These are phyloP conservation scores for Drosophila rubida DNA, from an alignment of 2,888 invertebrate genomes.

Conservation along the genomic window DNA sequence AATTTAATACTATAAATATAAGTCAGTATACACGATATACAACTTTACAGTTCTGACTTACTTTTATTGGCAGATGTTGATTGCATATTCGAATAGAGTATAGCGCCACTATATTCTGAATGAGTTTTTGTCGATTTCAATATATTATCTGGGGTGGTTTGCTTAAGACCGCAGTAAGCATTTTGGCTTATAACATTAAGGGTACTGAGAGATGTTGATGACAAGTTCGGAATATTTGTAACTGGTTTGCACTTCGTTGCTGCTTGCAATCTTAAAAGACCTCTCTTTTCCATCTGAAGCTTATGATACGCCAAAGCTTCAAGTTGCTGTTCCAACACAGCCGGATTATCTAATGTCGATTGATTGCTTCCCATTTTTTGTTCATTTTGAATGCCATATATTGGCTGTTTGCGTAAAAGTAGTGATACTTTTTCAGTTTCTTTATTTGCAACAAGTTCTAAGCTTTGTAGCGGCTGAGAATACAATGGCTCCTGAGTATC, in stretches of 20 bases:
- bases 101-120: conserved; percentile 1
- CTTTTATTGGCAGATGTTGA: conserved; percentile 22
- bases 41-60: conserved; percentile 12
- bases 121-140: conserved; percentile 2
- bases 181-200: conserved; percentile 4
- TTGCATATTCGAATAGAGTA: conserved; percentile 39
- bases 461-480: conserved; percentile 88
- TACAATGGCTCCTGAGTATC: conserved; percentile 90
- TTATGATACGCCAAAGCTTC: conserved; percentile 85
- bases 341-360: conserved; percentile 83
- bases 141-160: background rate
- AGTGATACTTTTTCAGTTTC: conserved; percentile 14
- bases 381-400: conserved; percentile 42
- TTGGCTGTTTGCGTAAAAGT: conserved; percentile 66
- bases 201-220: conserved; percentile 62
- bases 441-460: conserved; percentile 37
- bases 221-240: conserved; percentile 61
- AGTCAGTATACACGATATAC: too few species aligned
- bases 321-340: conserved; percentile 83
- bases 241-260: background rate
- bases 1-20: too few species aligned
- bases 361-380: conserved; percentile 61
- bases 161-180: conserved; percentile 6
- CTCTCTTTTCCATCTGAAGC: conserved; percentile 83
- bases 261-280: conserved; percentile 58